Evolutionary conservation across 2,888 invertebrate genomes (phyloP).

Genomic region (Phortica magna): DNA sequence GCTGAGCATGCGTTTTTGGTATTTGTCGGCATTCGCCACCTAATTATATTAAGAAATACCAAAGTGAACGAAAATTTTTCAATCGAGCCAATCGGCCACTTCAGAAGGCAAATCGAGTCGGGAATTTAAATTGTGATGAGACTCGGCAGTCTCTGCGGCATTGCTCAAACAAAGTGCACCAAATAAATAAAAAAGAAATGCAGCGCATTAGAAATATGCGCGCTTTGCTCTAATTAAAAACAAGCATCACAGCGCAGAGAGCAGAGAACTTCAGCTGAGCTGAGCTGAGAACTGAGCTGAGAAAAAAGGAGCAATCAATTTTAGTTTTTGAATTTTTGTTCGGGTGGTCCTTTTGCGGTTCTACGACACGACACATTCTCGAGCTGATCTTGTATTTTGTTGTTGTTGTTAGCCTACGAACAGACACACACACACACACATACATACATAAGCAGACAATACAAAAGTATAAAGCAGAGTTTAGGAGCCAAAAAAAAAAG

Average conservation of each 20-base stretch:
- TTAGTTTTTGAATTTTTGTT: background rate
- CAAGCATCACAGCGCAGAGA: background rate
- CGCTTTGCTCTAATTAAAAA: slow-evolving; percentile 24
- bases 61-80: slow-evolving; percentile 35
- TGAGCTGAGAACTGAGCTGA: background rate
- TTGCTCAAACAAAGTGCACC: slow-evolving; percentile 55
- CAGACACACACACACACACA: background rate
- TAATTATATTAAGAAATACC: slow-evolving; percentile 62
- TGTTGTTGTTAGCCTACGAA: background rate
- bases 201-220: background rate
- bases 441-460: too few species aligned
- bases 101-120: slow-evolving; percentile 8
- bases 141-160: background rate
- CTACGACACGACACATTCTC: background rate
- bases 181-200: slow-evolving; percentile 44
- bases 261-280: background rate
- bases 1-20: slow-evolving; percentile 7
- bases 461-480: too few species aligned
- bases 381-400: background rate
- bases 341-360: background rate
- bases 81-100: slow-evolving; percentile 8
- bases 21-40: slow-evolving; percentile 67
- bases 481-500: background rate
- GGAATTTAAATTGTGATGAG: slow-evolving; percentile 33
- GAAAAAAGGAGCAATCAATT: slow-evolving; percentile 38